phyloP scores from a whole-genome alignment of 2,113 vertebrate species.

The Motacilla tschutschensis region DNA sequence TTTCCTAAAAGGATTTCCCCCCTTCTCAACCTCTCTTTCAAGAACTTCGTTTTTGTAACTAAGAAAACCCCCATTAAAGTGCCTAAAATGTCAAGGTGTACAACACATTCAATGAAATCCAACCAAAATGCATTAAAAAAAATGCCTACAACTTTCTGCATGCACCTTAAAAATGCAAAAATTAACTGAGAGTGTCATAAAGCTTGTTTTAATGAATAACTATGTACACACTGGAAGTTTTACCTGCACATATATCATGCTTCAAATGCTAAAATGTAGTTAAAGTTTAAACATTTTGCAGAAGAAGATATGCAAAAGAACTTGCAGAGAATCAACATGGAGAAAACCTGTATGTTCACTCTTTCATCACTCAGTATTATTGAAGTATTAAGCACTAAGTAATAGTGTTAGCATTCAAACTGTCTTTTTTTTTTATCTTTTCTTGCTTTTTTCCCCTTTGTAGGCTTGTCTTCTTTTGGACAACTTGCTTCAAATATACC shows the following conservation, averaged over 20 bases:
- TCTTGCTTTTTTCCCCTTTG: neutral
- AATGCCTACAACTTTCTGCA: neutral
- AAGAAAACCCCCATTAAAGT: slow-evolving; percentile 49
- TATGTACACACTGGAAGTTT: slow-evolving; percentile 28
- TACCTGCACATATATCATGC: slow-evolving; percentile 30
- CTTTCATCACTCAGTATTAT: slow-evolving; percentile 15
- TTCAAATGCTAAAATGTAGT: slow-evolving; percentile 53
- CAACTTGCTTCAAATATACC: neutral
- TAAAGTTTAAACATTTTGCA: slow-evolving; percentile 62
- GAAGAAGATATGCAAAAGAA: slow-evolving; percentile 48
- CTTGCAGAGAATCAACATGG: neutral
- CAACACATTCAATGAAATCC: slow-evolving; percentile 28
- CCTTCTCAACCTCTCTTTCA: slow-evolving; percentile 36
- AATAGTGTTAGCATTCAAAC: neutral
- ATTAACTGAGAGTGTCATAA: slow-evolving; percentile 9
- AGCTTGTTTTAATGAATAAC: slow-evolving; percentile 68
- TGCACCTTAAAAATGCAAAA: slow-evolving; percentile 43
- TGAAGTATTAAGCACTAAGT: slow-evolving; percentile 20
- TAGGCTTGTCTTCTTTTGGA: neutral
- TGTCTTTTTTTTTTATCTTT: neutral
- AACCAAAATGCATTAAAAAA: slow-evolving; percentile 25
- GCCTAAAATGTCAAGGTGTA: slow-evolving; percentile 45
- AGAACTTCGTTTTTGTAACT: slow-evolving; percentile 51
- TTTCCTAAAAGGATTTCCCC: slow-evolving; percentile 54
- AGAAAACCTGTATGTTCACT: slow-evolving; percentile 48